These are phyloP conservation scores for Florisuga fusca DNA, from an alignment of 2,797 vertebrate genomes.

Conservation along the genomic window DNA sequence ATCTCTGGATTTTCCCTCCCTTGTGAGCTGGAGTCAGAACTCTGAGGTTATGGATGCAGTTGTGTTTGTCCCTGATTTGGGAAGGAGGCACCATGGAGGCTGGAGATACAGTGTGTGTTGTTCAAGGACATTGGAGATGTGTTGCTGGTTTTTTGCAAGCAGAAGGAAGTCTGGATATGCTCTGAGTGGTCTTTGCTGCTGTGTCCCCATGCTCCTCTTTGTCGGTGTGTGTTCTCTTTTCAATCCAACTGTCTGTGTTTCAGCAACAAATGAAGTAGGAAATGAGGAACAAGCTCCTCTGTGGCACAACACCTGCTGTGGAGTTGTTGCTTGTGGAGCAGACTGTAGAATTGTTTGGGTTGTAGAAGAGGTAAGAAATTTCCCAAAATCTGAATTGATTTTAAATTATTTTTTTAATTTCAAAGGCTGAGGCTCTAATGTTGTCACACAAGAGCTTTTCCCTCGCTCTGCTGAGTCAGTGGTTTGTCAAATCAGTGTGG, in stretches of 20 bases:
- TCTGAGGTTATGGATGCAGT: not conserved
- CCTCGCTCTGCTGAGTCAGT: not conserved
- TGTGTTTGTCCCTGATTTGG: not conserved
- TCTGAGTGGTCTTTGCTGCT: not conserved
- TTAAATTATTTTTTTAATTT: not conserved
- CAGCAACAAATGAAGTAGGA: not conserved
- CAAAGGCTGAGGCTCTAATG: not conserved
- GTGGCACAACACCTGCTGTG: not conserved
- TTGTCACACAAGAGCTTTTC: not conserved
- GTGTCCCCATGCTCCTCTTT: not conserved
- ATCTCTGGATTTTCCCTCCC: not conserved
- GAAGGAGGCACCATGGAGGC: not conserved
- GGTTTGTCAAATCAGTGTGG: not conserved
- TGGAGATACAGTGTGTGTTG: not conserved
- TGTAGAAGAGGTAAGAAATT: not conserved
- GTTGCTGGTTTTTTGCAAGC: not conserved
- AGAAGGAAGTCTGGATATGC: not conserved
- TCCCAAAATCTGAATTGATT: not conserved
- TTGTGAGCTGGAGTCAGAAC: not conserved
- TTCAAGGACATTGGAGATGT: not conserved
- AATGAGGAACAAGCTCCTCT: not conserved
- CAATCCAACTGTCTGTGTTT: not conserved
- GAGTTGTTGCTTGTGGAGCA: conserved; percentile 3
- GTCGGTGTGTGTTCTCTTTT: not conserved
- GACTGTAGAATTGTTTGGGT: not conserved